These are phyloP conservation scores for Peromyscus eremicus DNA, from an alignment of 2,797 vertebrate genomes.

Conservation along the genomic window DNA sequence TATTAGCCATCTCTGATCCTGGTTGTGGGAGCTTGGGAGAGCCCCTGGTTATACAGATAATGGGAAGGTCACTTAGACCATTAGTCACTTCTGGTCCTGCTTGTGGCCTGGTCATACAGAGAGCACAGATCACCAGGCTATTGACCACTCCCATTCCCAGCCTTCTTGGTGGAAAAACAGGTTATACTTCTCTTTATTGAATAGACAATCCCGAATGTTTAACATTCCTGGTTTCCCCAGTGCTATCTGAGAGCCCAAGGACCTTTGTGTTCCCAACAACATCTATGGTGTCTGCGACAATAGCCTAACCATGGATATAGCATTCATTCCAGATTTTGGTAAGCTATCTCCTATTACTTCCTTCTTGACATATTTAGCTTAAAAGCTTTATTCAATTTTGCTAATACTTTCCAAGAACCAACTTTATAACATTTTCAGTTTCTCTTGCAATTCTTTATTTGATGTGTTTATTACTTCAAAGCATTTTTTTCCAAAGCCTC, in stretches of 20 bases:
- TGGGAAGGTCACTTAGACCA: not conserved
- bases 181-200: not conserved
- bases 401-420: not conserved
- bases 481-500: not conserved
- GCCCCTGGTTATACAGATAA: not conserved
- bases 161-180: not conserved
- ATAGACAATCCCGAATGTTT: not conserved
- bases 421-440: not conserved
- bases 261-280: not conserved
- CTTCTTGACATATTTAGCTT: not conserved
- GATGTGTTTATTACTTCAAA: not conserved
- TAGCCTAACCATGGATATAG: not conserved
- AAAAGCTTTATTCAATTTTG: constrained; percentile 38
- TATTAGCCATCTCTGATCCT: not conserved
- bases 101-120: not conserved
- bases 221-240: not conserved
- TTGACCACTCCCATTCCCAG: not conserved
- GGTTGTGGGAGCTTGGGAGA: not conserved
- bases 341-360: not conserved
- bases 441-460: not conserved
- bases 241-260: not conserved
- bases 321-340: not conserved
- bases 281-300: not conserved
- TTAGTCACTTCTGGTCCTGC: too few species aligned
- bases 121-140: not conserved